phyloP scores from a whole-genome alignment of 2,888 invertebrate species.

The Hydraecia micacea region DNA sequence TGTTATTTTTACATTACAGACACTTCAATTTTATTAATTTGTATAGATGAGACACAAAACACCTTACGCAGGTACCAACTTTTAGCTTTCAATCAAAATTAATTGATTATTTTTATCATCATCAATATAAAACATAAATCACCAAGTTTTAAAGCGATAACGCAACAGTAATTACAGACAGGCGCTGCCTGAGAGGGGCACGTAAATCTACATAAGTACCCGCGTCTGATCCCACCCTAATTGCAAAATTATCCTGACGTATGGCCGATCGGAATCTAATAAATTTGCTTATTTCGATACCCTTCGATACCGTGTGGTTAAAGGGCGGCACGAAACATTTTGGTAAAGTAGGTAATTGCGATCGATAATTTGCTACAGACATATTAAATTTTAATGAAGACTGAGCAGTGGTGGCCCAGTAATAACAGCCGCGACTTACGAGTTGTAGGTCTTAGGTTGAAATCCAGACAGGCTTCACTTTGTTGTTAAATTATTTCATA shows the following conservation, averaged over 20 bases:
- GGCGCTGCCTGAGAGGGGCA: conserved; percentile 22
- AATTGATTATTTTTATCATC: neutral
- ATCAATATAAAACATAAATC: conserved; percentile 19
- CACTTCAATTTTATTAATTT: too few relatives aligned
- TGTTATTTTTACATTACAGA: too few relatives aligned
- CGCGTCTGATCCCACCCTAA: conserved; percentile 41
- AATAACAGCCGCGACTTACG: too few relatives aligned
- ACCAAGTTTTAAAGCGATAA: conserved; percentile 35
- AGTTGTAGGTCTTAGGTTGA: too few relatives aligned
- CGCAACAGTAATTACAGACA: conserved; percentile 40
- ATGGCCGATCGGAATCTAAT: conserved; percentile 55
- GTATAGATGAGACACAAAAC: neutral
- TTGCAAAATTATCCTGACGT: conserved; percentile 52
- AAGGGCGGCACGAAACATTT: conserved; percentile 14
- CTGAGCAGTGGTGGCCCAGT: neutral
- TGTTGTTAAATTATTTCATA: too few relatives aligned
- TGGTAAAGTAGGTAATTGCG: conserved; percentile 16
- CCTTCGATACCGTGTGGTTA: conserved; percentile 20
- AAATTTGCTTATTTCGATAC: conserved; percentile 53
- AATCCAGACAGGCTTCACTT: too few relatives aligned
- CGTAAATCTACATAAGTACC: conserved; percentile 54
- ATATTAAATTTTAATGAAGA: neutral
- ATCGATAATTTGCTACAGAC: neutral
- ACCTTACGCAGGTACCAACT: too few relatives aligned
- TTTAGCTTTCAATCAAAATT: neutral